Evolutionary conservation across 2,888 invertebrate genomes (phyloP).

Genomic region (Teleiodes luculella): DNA sequence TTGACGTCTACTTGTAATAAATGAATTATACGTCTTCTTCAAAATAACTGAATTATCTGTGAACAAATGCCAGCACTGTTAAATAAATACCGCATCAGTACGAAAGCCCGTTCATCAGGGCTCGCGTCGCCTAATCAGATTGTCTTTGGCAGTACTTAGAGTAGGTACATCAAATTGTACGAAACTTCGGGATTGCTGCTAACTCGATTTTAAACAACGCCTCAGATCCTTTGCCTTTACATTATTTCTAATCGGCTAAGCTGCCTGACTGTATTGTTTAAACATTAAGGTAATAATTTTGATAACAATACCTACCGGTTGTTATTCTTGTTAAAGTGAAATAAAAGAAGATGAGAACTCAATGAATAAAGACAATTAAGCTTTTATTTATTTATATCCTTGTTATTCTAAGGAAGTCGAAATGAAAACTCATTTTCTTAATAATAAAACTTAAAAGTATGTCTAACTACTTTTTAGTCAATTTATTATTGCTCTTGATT

Average conservation of each 20-base stretch:
- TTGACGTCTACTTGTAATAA: too few relatives aligned
- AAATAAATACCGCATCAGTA: neutral
- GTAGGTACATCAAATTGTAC: slow-evolving; percentile 33
- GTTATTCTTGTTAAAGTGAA: too few relatives aligned
- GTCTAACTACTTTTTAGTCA: too few relatives aligned
- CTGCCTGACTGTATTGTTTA: slow-evolving; percentile 2
- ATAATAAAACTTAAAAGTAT: too few relatives aligned
- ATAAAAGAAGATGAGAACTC: too few relatives aligned
- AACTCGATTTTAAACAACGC: slow-evolving; percentile 31
- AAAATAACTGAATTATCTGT: neutral
- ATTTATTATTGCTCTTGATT: neutral
- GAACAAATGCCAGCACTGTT: neutral
- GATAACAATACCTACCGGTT: too few relatives aligned
- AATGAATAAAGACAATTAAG: neutral
- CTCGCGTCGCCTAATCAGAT: slow-evolving; percentile 38
- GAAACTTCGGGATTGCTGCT: slow-evolving; percentile 39
- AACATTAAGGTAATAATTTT: neutral
- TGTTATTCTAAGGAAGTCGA: too few relatives aligned
- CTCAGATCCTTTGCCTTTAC: slow-evolving; percentile 22
- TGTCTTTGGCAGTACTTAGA: slow-evolving; percentile 47
- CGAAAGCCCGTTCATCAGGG: slow-evolving; percentile 17
- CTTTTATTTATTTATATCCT: too few relatives aligned
- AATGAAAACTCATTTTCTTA: too few relatives aligned
- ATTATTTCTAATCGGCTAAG: neutral
- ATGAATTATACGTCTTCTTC: neutral